Conservation (phyloP, 2,797 vertebrate genomes). For the Acanthurus tractus region DNA sequence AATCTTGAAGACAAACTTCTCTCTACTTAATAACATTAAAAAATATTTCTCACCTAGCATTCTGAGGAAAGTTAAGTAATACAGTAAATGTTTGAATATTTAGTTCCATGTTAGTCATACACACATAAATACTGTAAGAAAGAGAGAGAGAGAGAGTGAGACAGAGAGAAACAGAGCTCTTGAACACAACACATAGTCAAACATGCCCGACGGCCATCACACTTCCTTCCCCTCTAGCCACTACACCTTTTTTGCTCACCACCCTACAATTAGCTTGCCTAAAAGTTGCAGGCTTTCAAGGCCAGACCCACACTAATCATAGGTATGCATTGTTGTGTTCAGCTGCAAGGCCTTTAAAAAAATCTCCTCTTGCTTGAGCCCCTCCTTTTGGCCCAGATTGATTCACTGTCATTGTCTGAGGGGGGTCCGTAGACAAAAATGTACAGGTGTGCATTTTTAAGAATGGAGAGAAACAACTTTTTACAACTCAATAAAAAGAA, state of each 20-base stretch:
- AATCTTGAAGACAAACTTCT: conserved; percentile 31
- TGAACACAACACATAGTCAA: conserved; percentile 63
- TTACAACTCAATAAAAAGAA: background rate
- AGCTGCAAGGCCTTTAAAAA: conserved; percentile 79
- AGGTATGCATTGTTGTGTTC: conserved; percentile 83
- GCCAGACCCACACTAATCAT: conserved; percentile 81
- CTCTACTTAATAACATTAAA: conserved; percentile 37
- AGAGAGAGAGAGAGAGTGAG: conserved; percentile 26
- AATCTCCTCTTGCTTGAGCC: conserved; percentile 74
- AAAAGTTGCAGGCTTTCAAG: conserved; percentile 79
- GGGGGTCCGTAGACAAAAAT: conserved; percentile 24
- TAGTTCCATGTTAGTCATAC: conserved; percentile 26
- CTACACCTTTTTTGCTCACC: conserved; percentile 81
- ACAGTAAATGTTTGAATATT: conserved; percentile 41
- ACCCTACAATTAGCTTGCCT: conserved; percentile 85
- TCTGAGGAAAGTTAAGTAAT: conserved; percentile 11
- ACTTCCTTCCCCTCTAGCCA: conserved; percentile 80
- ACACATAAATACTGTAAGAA: conserved; percentile 20
- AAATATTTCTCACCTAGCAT: conserved; percentile 29
- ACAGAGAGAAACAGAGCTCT: conserved; percentile 4
- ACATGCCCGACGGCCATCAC: conserved; percentile 76
- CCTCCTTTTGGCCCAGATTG: conserved; percentile 65
- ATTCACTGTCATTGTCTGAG: conserved; percentile 34
- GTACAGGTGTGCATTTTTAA: conserved; percentile 32
- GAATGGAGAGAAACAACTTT: conserved; percentile 19